Evolutionary conservation across 2,888 invertebrate genomes (phyloP).

Genomic region (Tetheella fluctuosa): DNA sequence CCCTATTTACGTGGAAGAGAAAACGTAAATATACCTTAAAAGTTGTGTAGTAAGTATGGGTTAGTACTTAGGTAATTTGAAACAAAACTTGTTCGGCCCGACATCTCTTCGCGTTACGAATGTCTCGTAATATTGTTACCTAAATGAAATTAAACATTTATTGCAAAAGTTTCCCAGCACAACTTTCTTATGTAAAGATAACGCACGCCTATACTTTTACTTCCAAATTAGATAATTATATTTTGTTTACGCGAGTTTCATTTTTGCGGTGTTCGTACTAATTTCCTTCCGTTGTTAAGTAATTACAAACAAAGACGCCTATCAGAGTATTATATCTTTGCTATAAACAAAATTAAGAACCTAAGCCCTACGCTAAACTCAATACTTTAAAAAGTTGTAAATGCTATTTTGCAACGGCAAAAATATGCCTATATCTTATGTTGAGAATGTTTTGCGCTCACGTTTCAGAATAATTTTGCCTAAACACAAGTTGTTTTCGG

Average conservation of each 20-base stretch:
- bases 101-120: conserved; percentile 39
- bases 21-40: background rate
- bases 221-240: conserved; percentile 19
- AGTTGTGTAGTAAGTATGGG: background rate
- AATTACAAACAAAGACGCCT: background rate
- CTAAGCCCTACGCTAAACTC: background rate
- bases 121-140: conserved; percentile 47
- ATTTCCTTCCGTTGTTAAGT: background rate
- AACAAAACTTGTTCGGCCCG: conserved; percentile 42
- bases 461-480: conserved; percentile 66
- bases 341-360: background rate
- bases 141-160: conserved; percentile 58
- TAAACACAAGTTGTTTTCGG: conserved; percentile 71
- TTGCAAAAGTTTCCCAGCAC: conserved; percentile 45
- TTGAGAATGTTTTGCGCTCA: conserved; percentile 33
- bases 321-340: background rate
- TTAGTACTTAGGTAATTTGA: conserved; percentile 29
- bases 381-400: background rate
- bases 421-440: conserved; percentile 11
- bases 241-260: conserved; percentile 9
- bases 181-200: conserved; percentile 36
- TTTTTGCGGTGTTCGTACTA: background rate
- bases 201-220: conserved; percentile 33
- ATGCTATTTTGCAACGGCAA: background rate
- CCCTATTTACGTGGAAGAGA: background rate